Percentiles rank a stretch among this genome's conserved stretches.
These are phyloP conservation scores for Gyrodactylus salaris DNA, from an alignment of 1,140 invertebrate species.

Conservation along the genomic window DNA sequence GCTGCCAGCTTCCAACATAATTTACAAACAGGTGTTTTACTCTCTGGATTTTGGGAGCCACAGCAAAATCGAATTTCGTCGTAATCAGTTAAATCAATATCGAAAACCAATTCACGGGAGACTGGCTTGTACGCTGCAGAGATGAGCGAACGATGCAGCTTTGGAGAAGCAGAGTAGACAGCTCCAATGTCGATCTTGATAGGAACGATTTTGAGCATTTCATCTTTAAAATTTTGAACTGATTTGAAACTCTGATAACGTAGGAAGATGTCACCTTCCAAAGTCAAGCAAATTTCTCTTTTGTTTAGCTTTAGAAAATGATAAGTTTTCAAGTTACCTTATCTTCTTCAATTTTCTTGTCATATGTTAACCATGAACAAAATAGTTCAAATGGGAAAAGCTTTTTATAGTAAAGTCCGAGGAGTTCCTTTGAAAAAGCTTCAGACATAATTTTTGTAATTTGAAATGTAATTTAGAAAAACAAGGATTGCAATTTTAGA, in stretches of 20 bases:
- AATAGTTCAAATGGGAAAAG: background rate
- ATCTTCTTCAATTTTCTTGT: background rate
- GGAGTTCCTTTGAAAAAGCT: background rate
- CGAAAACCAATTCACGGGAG: slow-evolving; percentile 73
- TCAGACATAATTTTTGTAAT: no score
- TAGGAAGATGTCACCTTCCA: slow-evolving; percentile 64
- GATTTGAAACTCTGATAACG: slow-evolving; percentile 54
- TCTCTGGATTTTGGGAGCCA: slow-evolving; percentile 2
- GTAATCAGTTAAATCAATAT: slow-evolving; percentile 98
- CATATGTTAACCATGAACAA: background rate
- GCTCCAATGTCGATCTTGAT: slow-evolving; percentile 85
- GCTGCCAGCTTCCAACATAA: slow-evolving; percentile 94
- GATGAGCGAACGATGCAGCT: slow-evolving; percentile 25
- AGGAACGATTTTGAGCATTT: slow-evolving; percentile 41
- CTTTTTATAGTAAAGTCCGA: background rate
- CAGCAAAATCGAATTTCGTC: slow-evolving; percentile 65
- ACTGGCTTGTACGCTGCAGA: slow-evolving; percentile 20
- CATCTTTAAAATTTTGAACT: slow-evolving; percentile 40
- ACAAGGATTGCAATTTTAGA: no score
- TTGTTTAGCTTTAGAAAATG: slow-evolving; percentile 15
- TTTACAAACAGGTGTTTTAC: slow-evolving; percentile 35
- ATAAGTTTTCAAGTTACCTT: background rate
- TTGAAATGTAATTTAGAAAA: no score
- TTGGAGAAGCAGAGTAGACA: slow-evolving; percentile 36
- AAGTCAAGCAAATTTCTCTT: slow-evolving; percentile 75